Percentiles rank a stretch among this genome's conserved stretches.
Evolutionary conservation across 2,113 vertebrate genomes (phyloP).

Genomic region (Procavia capensis): DNA sequence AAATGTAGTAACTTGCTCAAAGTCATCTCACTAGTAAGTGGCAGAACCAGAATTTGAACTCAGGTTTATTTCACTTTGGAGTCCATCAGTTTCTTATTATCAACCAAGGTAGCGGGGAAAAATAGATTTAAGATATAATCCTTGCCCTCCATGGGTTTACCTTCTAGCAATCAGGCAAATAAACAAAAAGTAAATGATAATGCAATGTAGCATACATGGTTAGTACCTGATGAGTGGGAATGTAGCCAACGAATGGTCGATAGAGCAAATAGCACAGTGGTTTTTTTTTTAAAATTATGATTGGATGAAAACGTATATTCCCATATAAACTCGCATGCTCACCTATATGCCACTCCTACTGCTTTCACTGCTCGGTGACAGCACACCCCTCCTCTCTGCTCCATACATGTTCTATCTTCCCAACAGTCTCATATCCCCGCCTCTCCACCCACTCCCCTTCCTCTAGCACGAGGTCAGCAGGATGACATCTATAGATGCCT

Average conservation of each 20-base stretch:
- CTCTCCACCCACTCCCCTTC: no score
- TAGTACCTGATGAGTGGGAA: neutral
- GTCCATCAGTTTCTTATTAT: neutral
- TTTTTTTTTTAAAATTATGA: no score
- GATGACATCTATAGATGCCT: no score
- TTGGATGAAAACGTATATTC: no score
- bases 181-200: neutral
- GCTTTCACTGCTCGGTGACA: no score
- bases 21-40: neutral
- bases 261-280: neutral
- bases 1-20: conserved; percentile 7
- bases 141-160: neutral
- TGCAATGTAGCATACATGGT: neutral
- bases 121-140: neutral
- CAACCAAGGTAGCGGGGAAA: neutral
- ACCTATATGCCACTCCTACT: no score
- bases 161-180: neutral
- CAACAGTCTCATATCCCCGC: no score
- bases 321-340: no score
- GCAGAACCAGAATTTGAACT: conserved; percentile 38
- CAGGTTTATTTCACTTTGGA: neutral
- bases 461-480: no score
- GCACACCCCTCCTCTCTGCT: no score
- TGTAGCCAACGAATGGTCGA: neutral
- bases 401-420: no score